These are phyloP conservation scores for Lerema accius DNA, from an alignment of 1,140 invertebrate genomes.

Conservation along the genomic window DNA sequence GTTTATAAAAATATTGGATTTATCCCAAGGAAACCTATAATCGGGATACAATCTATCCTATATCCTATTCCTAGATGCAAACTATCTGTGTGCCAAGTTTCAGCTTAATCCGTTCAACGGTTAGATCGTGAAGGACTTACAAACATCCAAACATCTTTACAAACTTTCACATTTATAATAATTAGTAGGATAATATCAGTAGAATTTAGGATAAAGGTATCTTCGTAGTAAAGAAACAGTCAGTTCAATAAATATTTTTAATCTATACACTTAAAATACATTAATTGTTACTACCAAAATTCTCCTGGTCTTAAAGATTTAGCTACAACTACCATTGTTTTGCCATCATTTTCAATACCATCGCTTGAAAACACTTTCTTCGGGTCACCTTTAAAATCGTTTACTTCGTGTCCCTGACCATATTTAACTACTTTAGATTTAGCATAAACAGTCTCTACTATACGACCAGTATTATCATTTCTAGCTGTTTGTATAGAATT, in stretches of 20 bases:
- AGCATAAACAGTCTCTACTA: slow-evolving; percentile 63
- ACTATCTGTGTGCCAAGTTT: too few relatives aligned
- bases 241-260: not conserved
- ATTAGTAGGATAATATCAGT: too few relatives aligned
- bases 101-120: too few relatives aligned
- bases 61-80: too few relatives aligned
- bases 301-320: slow-evolving; percentile 28
- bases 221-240: too few relatives aligned
- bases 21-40: too few relatives aligned
- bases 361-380: slow-evolving; percentile 6
- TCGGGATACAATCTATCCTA: too few relatives aligned
- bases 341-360: slow-evolving; percentile 23
- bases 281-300: not conserved
- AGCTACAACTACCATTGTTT: slow-evolving; percentile 41
- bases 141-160: too few relatives aligned
- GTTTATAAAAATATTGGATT: too few relatives aligned
- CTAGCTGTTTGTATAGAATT: slow-evolving; percentile 34
- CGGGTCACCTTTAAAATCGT: not conserved
- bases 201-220: too few relatives aligned
- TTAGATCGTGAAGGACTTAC: too few relatives aligned
- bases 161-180: too few relatives aligned
- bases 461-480: slow-evolving; percentile 11
- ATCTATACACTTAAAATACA: not conserved
- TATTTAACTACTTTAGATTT: slow-evolving; percentile 64
- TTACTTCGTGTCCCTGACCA: slow-evolving; percentile 36